These are phyloP conservation scores for Bradypodion ventrale DNA, from an alignment of 2,797 vertebrate genomes.

Conservation along the genomic window DNA sequence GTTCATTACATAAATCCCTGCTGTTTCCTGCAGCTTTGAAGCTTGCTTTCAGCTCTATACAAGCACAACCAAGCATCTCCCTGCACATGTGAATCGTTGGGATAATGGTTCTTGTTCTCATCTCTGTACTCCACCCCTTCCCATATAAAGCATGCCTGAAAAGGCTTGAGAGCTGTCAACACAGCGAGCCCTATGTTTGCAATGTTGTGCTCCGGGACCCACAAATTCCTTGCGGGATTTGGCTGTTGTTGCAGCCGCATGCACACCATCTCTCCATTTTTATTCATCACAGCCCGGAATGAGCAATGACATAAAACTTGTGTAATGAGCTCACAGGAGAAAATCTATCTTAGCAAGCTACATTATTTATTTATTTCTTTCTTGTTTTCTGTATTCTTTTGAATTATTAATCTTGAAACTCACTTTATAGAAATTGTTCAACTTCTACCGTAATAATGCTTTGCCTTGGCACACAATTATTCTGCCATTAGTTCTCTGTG, in stretches of 20 bases:
- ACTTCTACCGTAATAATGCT: constrained; percentile 22
- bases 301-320: constrained; percentile 22
- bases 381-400: constrained; percentile 36
- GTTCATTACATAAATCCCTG: neutral
- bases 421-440: constrained; percentile 32
- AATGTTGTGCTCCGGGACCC: neutral
- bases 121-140: neutral
- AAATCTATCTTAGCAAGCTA: constrained; percentile 8
- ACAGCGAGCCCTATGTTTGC: constrained; percentile 10
- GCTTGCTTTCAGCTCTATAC: neutral
- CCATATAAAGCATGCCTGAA: neutral
- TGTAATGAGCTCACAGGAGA: constrained; percentile 16
- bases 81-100: neutral
- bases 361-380: constrained; percentile 37
- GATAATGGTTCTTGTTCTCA: neutral
- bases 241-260: neutral
- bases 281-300: constrained; percentile 19
- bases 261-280: neutral
- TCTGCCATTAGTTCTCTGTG: constrained; percentile 19
- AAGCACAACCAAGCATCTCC: neutral
- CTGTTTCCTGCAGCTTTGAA: neutral
- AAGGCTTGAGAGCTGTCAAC: neutral
- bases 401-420: constrained; percentile 40
- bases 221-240: neutral
- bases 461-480: neutral